phyloP scores from a whole-genome alignment of 2,888 invertebrate species.

The Serripes groenlandicus region DNA sequence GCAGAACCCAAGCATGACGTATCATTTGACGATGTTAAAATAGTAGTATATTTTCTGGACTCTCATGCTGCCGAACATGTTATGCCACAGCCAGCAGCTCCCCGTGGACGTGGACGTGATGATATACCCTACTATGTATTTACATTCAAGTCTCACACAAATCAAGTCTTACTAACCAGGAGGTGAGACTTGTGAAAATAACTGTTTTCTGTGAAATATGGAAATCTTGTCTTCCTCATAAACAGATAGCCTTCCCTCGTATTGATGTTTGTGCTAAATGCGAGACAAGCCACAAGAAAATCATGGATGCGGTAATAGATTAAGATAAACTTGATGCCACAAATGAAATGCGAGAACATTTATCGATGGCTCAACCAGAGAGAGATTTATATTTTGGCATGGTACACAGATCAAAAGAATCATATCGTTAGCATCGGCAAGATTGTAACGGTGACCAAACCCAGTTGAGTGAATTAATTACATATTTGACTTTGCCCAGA shows the following conservation, averaged over 20 bases:
- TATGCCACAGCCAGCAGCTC: slow-evolving; percentile 13
- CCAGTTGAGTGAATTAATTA: too few relatives aligned
- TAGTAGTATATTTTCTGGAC: neutral
- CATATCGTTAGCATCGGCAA: neutral
- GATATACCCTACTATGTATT: neutral
- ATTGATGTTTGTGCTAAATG: neutral
- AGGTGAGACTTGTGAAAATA: neutral
- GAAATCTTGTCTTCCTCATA: neutral
- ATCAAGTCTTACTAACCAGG: neutral
- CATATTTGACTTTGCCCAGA: slow-evolving; percentile 15
- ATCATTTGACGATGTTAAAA: slow-evolving; percentile 8
- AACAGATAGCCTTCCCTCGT: neutral
- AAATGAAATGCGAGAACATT: neutral
- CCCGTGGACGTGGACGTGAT: neutral
- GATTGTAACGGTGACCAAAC: neutral
- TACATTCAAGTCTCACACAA: neutral
- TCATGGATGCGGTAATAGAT: neutral
- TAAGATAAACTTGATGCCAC: neutral
- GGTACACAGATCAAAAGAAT: neutral
- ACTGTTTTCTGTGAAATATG: neutral
- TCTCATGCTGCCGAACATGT: neutral
- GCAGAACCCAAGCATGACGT: slow-evolving; percentile 3
- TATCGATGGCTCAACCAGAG: neutral
- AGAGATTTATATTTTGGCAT: neutral
- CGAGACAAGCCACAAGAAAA: neutral